These are phyloP conservation scores for Steinernema khuongi DNA, from an alignment of 1,140 invertebrate genomes.

Conservation along the genomic window DNA sequence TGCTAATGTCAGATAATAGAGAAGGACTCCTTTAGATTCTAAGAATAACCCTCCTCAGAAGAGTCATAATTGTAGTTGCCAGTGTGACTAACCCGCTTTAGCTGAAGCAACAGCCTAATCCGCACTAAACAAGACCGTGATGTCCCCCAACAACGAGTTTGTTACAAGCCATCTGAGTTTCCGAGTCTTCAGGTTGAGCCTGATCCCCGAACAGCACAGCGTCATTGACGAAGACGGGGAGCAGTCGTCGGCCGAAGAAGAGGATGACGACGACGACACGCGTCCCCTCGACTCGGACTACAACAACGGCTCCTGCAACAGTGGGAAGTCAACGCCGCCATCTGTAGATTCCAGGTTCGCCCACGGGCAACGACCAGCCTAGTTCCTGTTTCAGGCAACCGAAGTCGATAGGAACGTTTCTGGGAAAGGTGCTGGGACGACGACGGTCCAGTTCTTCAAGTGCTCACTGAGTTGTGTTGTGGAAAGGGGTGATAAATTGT, in stretches of 20 bases:
- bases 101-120: too few relatives aligned
- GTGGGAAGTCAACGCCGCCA: neutral
- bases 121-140: too few relatives aligned
- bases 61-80: too few relatives aligned
- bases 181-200: slow-evolving; percentile 28
- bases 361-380: neutral
- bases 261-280: slow-evolving; percentile 19
- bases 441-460: neutral
- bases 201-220: slow-evolving; percentile 40
- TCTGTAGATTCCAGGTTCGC: neutral
- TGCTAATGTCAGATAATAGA: too few relatives aligned
- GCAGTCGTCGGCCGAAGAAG: neutral
- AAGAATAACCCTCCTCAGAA: too few relatives aligned
- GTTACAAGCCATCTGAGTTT: too few relatives aligned
- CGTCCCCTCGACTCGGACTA: slow-evolving; percentile 1
- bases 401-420: neutral
- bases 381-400: neutral
- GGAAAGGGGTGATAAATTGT: too few relatives aligned
- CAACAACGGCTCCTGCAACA: slow-evolving; percentile 7
- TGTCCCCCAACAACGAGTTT: too few relatives aligned
- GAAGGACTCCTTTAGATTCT: too few relatives aligned
- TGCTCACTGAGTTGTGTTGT: slow-evolving; percentile 8
- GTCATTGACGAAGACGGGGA: slow-evolving; percentile 35
- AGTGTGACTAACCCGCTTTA: too few relatives aligned
- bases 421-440: neutral